phyloP scores from a whole-genome alignment of 2,797 vertebrate genomes.

The Sciurus carolinensis region DNA sequence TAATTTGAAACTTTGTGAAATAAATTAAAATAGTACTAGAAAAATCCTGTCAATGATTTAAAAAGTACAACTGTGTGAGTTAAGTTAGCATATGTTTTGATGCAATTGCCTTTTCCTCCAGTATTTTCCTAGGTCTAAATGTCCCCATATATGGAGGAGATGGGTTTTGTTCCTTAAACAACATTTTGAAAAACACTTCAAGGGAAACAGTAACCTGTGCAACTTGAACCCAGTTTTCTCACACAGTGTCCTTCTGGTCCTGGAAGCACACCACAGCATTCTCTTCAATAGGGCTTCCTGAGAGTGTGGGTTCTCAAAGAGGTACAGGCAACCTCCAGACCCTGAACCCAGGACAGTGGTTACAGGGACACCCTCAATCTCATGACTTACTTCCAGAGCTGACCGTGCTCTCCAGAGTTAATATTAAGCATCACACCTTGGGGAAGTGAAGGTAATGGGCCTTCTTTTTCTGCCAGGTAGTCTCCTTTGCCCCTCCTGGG shows the following conservation, averaged over 20 bases:
- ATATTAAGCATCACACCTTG: too few relatives aligned
- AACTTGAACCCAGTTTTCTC: not conserved
- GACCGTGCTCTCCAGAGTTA: not conserved
- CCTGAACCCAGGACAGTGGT: too few relatives aligned
- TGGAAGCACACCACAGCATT: not conserved
- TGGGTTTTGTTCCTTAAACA: not conserved
- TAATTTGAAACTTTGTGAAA: not conserved
- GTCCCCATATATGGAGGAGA: not conserved
- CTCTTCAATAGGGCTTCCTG: not conserved
- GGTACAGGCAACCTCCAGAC: not conserved
- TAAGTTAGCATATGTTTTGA: not conserved
- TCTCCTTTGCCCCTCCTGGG: too few relatives aligned
- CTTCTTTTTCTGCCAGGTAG: not conserved
- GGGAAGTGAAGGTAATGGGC: not conserved
- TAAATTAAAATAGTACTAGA: not conserved
- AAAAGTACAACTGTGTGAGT: not conserved
- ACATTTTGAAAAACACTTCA: not conserved
- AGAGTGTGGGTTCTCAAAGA: too few relatives aligned
- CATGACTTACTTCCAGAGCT: not conserved
- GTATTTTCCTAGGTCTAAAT: not conserved
- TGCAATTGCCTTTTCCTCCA: not conserved
- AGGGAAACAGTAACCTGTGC: not conserved
- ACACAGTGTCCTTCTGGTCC: not conserved
- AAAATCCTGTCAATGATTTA: not conserved
- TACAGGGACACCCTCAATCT: not conserved